Conservation (phyloP, 2,797 vertebrate genomes). For the Sebastes vulpes region DNA sequence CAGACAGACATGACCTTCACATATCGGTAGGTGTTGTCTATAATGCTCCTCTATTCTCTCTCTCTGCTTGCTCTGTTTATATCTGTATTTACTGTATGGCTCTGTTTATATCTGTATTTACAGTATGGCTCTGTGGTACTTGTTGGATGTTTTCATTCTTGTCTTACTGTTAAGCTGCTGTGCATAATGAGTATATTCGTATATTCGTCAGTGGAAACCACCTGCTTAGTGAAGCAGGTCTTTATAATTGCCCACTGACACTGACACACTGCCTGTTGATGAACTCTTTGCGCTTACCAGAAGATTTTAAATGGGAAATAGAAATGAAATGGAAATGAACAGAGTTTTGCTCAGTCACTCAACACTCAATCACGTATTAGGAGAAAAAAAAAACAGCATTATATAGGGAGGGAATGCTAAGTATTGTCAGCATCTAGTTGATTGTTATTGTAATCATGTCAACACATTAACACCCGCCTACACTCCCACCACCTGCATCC, state of each 20-base stretch:
- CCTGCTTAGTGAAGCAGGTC: slow-evolving; percentile 66
- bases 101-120: neutral
- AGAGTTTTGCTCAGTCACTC: slow-evolving; percentile 13
- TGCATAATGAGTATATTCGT: no score
- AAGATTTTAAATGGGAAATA: slow-evolving; percentile 23
- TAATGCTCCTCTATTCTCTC: neutral
- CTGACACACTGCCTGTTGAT: slow-evolving; percentile 47
- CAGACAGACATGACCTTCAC: neutral
- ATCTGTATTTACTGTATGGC: neutral
- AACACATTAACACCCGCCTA: slow-evolving; percentile 32
- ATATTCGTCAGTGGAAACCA: slow-evolving; percentile 71
- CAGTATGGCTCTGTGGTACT: neutral
- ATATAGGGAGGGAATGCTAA: slow-evolving; percentile 2
- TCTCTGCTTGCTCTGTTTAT: neutral
- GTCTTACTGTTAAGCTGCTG: neutral
- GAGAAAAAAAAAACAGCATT: neutral
- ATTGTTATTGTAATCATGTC: slow-evolving; percentile 55
- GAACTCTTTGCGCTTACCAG: slow-evolving; percentile 32
- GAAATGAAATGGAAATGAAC: neutral
- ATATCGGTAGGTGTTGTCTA: neutral
- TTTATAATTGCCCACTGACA: slow-evolving; percentile 57
- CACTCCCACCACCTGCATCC: slow-evolving; percentile 21
- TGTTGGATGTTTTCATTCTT: neutral
- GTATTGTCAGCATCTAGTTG: slow-evolving; percentile 30
- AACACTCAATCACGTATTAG: neutral